Conservation (phyloP, 2,888 invertebrate species). For the Drosophila maculinotata region DNA sequence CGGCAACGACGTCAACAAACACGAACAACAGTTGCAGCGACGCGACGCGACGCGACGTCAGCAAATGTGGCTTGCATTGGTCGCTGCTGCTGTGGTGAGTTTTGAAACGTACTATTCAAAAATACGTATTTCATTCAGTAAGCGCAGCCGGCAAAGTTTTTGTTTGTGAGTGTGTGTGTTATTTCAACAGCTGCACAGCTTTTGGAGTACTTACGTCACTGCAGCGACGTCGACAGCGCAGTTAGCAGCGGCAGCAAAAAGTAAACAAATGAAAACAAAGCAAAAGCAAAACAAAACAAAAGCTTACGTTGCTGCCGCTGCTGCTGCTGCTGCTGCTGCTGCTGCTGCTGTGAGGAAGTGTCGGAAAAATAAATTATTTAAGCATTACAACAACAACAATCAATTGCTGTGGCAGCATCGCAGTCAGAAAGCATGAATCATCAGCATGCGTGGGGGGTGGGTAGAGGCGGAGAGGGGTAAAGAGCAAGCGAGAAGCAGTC, state of each 20-base stretch:
- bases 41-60: slow-evolving; percentile 35
- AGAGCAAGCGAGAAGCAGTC: slow-evolving; percentile 27
- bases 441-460: slow-evolving; percentile 41
- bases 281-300: slow-evolving; percentile 46
- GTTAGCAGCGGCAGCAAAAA: slow-evolving; percentile 39
- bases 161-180: slow-evolving; percentile 39
- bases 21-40: slow-evolving; percentile 39
- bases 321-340: slow-evolving; percentile 13
- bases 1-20: slow-evolving; percentile 24
- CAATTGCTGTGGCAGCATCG: slow-evolving; percentile 44
- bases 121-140: slow-evolving; percentile 71
- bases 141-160: slow-evolving; percentile 68
- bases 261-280: slow-evolving; percentile 69
- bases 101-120: slow-evolving; percentile 44
- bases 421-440: slow-evolving; percentile 71
- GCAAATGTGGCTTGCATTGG: slow-evolving; percentile 37
- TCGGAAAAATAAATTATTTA: slow-evolving; percentile 61
- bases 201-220: slow-evolving; percentile 64
- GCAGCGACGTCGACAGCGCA: slow-evolving; percentile 31
- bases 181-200: slow-evolving; percentile 64
- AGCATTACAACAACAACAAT: slow-evolving; percentile 38
- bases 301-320: slow-evolving; percentile 25
- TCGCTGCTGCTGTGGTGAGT: slow-evolving; percentile 55
- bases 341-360: slow-evolving; percentile 52
- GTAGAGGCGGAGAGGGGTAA: not conserved